A percentile compares a stretch with the other conserved stretches of the same genome.
Conservation (phyloP, 2,797 vertebrate genomes). For the Tokudaia tokunoshimensis region DNA sequence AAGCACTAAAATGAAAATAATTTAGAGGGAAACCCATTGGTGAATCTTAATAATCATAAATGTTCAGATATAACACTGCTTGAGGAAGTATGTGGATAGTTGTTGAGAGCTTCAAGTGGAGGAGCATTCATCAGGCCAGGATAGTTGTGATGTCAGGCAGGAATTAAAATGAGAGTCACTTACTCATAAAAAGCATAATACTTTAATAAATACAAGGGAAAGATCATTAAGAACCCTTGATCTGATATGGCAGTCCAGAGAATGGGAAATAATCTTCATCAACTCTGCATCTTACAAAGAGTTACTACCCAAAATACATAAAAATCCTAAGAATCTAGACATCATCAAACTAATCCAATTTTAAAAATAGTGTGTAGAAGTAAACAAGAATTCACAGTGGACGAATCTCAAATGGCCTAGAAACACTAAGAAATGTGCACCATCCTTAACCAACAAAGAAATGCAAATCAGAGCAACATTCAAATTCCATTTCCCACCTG, state of each 20-base stretch:
- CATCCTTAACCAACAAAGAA: neutral
- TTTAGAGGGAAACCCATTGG: neutral
- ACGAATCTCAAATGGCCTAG: neutral
- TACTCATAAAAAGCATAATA: neutral
- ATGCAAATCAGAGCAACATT: neutral
- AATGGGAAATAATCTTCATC: neutral
- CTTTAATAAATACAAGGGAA: neutral
- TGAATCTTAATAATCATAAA: neutral
- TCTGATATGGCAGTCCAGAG: neutral
- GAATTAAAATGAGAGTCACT: neutral
- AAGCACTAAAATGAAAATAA: neutral
- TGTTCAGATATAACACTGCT: neutral
- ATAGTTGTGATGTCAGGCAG: neutral
- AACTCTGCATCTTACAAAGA: neutral
- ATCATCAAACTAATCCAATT: neutral
- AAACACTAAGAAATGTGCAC: neutral
- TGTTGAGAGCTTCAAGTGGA: neutral
- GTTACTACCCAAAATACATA: too few relatives aligned
- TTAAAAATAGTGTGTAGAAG: neutral
- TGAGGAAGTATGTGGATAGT: neutral
- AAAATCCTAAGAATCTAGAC: neutral
- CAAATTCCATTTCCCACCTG: neutral
- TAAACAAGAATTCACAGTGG: neutral
- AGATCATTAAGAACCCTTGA: neutral
- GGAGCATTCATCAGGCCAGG: neutral